Evolutionary conservation across 2,113 vertebrate genomes (phyloP).

Genomic region (Psammodynastes pulverulentus): DNA sequence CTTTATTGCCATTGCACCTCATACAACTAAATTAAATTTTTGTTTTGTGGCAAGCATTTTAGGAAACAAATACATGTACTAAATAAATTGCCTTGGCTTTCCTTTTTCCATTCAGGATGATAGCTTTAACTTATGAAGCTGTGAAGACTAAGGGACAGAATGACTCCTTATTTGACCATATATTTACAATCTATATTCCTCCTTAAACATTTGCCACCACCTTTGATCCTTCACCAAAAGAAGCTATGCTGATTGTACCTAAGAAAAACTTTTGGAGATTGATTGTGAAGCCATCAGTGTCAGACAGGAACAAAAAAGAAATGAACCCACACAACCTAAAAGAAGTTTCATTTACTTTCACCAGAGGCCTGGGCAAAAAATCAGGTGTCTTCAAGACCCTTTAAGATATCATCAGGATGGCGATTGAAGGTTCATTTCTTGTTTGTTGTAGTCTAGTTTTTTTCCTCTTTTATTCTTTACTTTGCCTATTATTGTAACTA

Average conservation of each 20-base stretch:
- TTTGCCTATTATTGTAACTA: not conserved
- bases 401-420: not conserved
- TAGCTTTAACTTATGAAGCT: not conserved
- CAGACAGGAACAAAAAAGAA: not conserved
- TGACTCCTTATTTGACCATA: not conserved
- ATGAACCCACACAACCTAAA: not conserved
- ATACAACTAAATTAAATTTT: too few species aligned
- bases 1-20: too few species aligned
- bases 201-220: not conserved
- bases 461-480: not conserved
- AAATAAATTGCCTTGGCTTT: not conserved
- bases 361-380: not conserved
- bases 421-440: not conserved
- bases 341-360: not conserved
- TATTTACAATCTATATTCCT: not conserved
- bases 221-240: not conserved
- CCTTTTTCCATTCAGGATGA: not conserved
- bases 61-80: not conserved
- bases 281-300: not conserved
- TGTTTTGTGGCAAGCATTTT: not conserved
- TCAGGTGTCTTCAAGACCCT: not conserved
- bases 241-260: not conserved
- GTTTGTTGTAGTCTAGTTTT: not conserved
- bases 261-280: not conserved
- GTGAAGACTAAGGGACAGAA: not conserved